Evolutionary conservation across 2,113 vertebrate genomes (phyloP), one percentile per base, ranked within the genome.

Genomic region (Opisthocomus hoazin): DNA sequence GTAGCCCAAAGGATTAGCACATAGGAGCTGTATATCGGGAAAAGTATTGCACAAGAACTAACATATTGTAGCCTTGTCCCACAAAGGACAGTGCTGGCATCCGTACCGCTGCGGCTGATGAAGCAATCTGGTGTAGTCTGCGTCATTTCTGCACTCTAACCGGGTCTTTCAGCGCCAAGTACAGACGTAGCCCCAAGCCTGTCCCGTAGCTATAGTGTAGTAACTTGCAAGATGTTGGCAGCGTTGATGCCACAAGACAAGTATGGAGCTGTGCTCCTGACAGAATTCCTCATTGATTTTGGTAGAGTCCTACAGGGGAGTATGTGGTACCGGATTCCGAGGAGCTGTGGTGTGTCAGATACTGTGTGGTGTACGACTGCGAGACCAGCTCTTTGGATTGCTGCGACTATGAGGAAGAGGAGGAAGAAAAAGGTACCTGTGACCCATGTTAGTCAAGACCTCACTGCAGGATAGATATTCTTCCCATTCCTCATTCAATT

Each of bases 301-400:
- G 71, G 51, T 45, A 99, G 99, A 97, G 97, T 81, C 86, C 90
- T 50, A 24, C 84, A 0, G 98, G 87, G 20, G 37, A 94, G 10
- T 98, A 98, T 30, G 56, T 98, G n/a, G 84, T 98, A 24, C 98
- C 98, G 0, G 94, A 96, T 29, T 77, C 95, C 2, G 71, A 98
- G 95, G 98, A 98, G 51, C 60, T 99, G 90, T 95, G 98, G 43
- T 98, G 96, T 30, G 97, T 99, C 97, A 97, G 93, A 8, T 96
- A 98, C 66, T 98, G 98, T 30, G 98, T 99, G 80, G 98, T 99
- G 15, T 99, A 99, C 18, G 99, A 99, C 68, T 92, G 85, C 4
- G 91, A 77, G 63, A 98, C 98, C 12, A 93, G 86, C 57, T 93
- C 81, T 17, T 54, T 98, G 80, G 88, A 97, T 29, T 51, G 3